A percentile compares a stretch with the other conserved stretches of the same genome.
Conservation (phyloP, 2,113 vertebrate genomes). For the Protobothrops mucrosquamatus region DNA sequence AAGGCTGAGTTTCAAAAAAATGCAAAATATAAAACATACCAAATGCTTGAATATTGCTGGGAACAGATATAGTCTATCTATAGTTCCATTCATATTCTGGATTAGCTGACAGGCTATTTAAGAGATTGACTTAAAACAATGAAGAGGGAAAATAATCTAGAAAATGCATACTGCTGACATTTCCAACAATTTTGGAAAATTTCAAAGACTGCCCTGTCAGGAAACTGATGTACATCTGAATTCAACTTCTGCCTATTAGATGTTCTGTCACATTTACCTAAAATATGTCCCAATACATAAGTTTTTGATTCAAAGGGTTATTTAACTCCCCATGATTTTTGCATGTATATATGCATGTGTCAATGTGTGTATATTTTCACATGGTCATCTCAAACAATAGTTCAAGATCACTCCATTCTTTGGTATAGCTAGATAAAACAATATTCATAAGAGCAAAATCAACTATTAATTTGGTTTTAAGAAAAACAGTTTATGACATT, state of each 20-base stretch:
- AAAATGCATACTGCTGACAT: neutral
- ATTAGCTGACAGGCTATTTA: neutral
- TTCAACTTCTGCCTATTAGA: neutral
- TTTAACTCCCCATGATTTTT: neutral
- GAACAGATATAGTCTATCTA: neutral
- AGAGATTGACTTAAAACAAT: neutral
- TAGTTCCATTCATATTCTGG: neutral
- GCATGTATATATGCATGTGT: neutral
- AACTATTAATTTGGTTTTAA: neutral
- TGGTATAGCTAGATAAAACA: neutral
- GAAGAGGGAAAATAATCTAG: neutral
- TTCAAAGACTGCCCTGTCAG: neutral
- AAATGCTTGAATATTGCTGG: neutral
- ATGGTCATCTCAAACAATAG: constrained; percentile 4
- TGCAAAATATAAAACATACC: neutral
- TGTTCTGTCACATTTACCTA: neutral
- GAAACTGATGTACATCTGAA: neutral
- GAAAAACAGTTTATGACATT: neutral
- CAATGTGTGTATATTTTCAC: neutral
- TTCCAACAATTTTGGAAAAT: neutral
- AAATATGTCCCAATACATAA: neutral
- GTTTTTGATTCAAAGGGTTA: neutral
- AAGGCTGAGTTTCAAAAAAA: neutral
- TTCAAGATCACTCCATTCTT: neutral
- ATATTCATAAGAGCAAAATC: neutral